These are phyloP conservation scores for Ophioninae sp. DNA, from an alignment of 2,888 invertebrate genomes.

Conservation along the genomic window DNA sequence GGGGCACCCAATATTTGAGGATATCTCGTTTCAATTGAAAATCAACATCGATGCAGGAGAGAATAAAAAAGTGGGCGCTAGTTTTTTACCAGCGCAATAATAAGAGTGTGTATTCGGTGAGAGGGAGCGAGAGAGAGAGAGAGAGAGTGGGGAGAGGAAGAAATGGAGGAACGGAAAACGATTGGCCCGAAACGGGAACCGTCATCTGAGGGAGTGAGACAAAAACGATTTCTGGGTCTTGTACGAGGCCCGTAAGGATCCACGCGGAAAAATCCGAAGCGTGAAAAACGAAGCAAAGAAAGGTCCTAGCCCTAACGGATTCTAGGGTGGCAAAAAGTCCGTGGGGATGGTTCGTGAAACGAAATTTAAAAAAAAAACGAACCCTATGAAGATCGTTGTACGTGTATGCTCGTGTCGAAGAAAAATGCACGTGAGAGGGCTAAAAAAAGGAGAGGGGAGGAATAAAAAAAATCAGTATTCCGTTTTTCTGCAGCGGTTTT, in stretches of 20 bases:
- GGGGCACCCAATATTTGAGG: slow-evolving; percentile 76
- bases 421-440: slow-evolving; percentile 37
- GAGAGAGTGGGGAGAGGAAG: slow-evolving; percentile 56
- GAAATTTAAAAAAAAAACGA: slow-evolving; percentile 65
- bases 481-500: slow-evolving; percentile 64
- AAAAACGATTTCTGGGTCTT: slow-evolving; percentile 67
- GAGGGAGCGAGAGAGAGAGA: slow-evolving; percentile 53
- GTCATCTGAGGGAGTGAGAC: slow-evolving; percentile 60
- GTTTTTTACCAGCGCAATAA: slow-evolving; percentile 31
- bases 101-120: slow-evolving; percentile 30
- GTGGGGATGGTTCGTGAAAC: slow-evolving; percentile 42
- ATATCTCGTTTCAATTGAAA: slow-evolving; percentile 81
- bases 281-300: slow-evolving; percentile 63
- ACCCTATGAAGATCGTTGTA: slow-evolving; percentile 51
- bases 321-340: slow-evolving; percentile 71
- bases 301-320: slow-evolving; percentile 76
- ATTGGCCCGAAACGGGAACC: slow-evolving; percentile 61
- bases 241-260: slow-evolving; percentile 23
- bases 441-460: slow-evolving; percentile 46
- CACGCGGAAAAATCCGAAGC: slow-evolving; percentile 43
- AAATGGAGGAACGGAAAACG: slow-evolving; percentile 50
- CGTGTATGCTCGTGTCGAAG: slow-evolving; percentile 39
- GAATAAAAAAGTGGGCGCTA: slow-evolving; percentile 50
- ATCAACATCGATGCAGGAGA: slow-evolving; percentile 73
- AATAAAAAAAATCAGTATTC: slow-evolving; percentile 67